Percentiles rank a stretch among this genome's conserved stretches.
Conservation (phyloP, 1,140 invertebrate species). For the Rhyzopertha dominica region DNA sequence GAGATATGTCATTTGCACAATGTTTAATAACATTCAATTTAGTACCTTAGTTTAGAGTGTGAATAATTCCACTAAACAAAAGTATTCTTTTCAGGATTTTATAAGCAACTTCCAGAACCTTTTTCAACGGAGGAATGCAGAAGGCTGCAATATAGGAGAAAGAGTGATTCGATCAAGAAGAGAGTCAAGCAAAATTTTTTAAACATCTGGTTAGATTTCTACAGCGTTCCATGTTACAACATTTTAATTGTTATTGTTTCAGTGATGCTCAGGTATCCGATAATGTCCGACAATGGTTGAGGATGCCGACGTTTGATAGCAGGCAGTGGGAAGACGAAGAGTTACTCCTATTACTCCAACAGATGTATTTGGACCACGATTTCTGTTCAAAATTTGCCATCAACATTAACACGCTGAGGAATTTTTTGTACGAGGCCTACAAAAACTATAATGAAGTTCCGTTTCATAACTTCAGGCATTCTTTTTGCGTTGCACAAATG, state of each 20-base stretch:
- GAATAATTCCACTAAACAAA: too few species aligned
- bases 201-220: conserved; percentile 59
- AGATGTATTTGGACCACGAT: conserved; percentile 78
- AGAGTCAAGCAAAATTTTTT: conserved; percentile 65
- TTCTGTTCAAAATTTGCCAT: conserved; percentile 74
- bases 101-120: conserved; percentile 58
- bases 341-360: conserved; percentile 72
- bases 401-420: conserved; percentile 62
- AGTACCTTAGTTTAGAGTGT: too few species aligned
- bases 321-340: conserved; percentile 80
- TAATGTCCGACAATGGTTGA: conserved; percentile 47
- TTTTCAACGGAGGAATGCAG: conserved; percentile 53
- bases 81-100: conserved; percentile 51
- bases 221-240: conserved; percentile 3
- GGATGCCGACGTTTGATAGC: conserved; percentile 75
- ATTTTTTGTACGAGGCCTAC: conserved; percentile 75
- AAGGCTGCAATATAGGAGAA: conserved; percentile 57
- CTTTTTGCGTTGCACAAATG: conserved; percentile 89
- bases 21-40: too few species aligned
- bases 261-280: conserved; percentile 61
- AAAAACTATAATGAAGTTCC: conserved; percentile 88
- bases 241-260: conserved; percentile 38
- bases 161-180: conserved; percentile 61
- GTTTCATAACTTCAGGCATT: conserved; percentile 87
- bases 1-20: too few species aligned